phyloP scores from a whole-genome alignment of 2,888 invertebrate species.

The Mesorhabditis spiculigera region DNA sequence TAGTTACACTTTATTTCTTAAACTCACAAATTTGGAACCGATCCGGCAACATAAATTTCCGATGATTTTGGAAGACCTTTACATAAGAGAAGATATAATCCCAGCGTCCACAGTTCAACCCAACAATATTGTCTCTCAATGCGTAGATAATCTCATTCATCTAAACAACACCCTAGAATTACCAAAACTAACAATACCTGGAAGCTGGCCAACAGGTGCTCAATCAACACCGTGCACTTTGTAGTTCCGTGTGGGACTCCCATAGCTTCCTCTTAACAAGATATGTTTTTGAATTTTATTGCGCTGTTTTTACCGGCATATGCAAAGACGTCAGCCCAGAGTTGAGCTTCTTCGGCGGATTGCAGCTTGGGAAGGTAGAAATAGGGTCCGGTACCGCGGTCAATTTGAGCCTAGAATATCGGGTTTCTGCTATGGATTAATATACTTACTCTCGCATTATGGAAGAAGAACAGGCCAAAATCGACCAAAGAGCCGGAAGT shows the following conservation, averaged over 20 bases:
- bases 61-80: slow-evolving; percentile 62
- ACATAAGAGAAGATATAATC: slow-evolving; percentile 63
- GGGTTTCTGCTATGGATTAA: background rate
- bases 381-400: slow-evolving; percentile 69
- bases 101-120: slow-evolving; percentile 75
- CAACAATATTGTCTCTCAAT: slow-evolving; percentile 70
- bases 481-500: slow-evolving; percentile 71
- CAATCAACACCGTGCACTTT: slow-evolving; percentile 73
- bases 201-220: slow-evolving; percentile 71
- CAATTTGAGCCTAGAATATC: slow-evolving; percentile 60
- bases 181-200: slow-evolving; percentile 56
- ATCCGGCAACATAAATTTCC: slow-evolving; percentile 70
- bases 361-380: slow-evolving; percentile 75
- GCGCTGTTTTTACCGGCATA: slow-evolving; percentile 64
- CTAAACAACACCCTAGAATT: slow-evolving; percentile 22
- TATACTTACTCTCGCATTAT: slow-evolving; percentile 64
- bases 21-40: slow-evolving; percentile 63
- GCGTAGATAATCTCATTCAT: slow-evolving; percentile 72
- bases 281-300: slow-evolving; percentile 5
- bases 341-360: slow-evolving; percentile 68
- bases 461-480: slow-evolving; percentile 71
- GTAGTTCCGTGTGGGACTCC: slow-evolving; percentile 68
- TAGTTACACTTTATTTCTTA: background rate
- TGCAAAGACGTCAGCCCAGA: slow-evolving; percentile 73
- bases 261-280: slow-evolving; percentile 59